These are phyloP conservation scores for Helicoverpa assulta DNA, from an alignment of 2,888 invertebrate genomes.

Conservation along the genomic window DNA sequence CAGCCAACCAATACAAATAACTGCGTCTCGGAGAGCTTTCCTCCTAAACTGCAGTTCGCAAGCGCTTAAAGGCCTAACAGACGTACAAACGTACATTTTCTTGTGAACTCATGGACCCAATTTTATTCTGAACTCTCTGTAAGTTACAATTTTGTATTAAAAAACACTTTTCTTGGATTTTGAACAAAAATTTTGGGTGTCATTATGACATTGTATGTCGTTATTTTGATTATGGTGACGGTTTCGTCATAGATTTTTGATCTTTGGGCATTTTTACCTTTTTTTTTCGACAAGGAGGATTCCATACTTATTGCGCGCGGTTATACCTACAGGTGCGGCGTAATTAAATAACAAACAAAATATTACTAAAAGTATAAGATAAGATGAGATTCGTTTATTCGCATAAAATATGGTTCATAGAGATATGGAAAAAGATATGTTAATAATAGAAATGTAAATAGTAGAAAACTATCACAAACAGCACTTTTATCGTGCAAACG, in stretches of 20 bases:
- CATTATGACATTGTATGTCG: constrained; percentile 36
- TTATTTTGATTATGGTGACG: constrained; percentile 6
- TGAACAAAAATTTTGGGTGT: constrained; percentile 14
- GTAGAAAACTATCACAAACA: too few relatives aligned
- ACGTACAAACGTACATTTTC: constrained; percentile 56
- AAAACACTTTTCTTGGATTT: constrained; percentile 31
- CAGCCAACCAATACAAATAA: constrained; percentile 76
- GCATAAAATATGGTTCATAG: too few relatives aligned
- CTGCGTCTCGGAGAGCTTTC: constrained; percentile 69
- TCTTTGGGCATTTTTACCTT: background rate
- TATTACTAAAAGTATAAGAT: too few relatives aligned
- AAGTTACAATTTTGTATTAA: constrained; percentile 7
- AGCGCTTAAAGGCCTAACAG: constrained; percentile 55
- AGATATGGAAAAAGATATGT: too few relatives aligned
- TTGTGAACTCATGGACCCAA: constrained; percentile 2
- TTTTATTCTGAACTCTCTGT: background rate
- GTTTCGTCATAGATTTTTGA: background rate
- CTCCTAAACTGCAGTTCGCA: constrained; percentile 63
- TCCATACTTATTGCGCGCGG: too few relatives aligned
- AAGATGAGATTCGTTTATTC: too few relatives aligned
- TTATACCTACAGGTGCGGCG: too few relatives aligned
- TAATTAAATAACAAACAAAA: too few relatives aligned
- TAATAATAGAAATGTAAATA: too few relatives aligned
- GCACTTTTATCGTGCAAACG: too few relatives aligned
- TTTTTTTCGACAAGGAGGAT: background rate